Base-by-base conservation (phyloP, 2,797 vertebrate species). In the Rhadinocentrus ornatus region DNA sequence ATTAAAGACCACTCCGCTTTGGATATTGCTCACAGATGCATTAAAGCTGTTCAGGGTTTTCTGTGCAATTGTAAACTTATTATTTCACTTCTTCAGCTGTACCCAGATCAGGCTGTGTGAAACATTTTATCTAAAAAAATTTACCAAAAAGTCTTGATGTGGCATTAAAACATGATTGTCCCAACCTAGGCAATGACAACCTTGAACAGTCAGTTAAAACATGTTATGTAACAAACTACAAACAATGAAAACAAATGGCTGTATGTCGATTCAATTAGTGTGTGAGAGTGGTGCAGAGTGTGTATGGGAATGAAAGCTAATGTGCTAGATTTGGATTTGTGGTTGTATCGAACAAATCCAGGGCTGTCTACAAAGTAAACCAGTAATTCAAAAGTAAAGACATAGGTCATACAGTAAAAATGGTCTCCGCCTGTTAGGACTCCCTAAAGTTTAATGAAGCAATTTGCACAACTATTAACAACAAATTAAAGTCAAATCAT, bases 161-260 rank as follows among this genome's bases (percentile, higher is more conserved):
- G 11, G 31, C 35, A 58, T 32, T 69, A 75, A 75, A 32, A 63
- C 32, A 76, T 71, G 69, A 78, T 80, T 50, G 9, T 64, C 41
- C 16, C 52, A 54, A 54, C 44, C 20, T 9, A 46, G 44, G 44
- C 20, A n/a, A n/a, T 10, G 20, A 16, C 6, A 20, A 44, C 16
- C 18, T 46, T 46, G 20, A 46, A 22, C 9, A 48, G 22, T n/a
- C 46, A 48, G 7, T 46, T 46, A 46, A 44, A 6, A 18, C 41
- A 44, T 20, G 41, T 44, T 8, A 2, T 44, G 20, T 44, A 20
- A 46, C 20, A 46, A 46, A 46, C 44, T n/a, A 20, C 44, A 46
- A 46, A 46, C 10, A 46, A 18, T 0, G 1, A 20, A 44, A 44
- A 44, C 16, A 20, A 44, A 44, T 18, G 41, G 41, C 20, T 44